Base-by-base conservation (phyloP, 2,888 invertebrate genomes). In the Lepidonotus clava region DNA sequence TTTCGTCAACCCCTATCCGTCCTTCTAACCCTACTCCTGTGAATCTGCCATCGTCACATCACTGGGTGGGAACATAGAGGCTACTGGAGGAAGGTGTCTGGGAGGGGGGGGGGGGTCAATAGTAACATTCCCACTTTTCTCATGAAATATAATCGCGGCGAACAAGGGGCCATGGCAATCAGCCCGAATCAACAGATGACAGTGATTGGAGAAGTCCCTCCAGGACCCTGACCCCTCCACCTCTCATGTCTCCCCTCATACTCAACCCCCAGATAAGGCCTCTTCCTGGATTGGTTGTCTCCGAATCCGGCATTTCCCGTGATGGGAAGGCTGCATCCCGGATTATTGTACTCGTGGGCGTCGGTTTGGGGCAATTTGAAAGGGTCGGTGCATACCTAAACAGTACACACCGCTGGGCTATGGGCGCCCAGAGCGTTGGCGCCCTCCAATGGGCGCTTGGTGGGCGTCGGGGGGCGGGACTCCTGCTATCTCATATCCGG, bases 401-500 rank as follows among this genome's bases (percentile, higher is more conserved):
- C n/a, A n/a, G n/a, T n/a, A n/a, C n/a, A n/a, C n/a, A n/a, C n/a
- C n/a, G n/a, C n/a, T n/a, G n/a, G n/a, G n/a, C n/a, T n/a, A n/a
- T 56, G n/a, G 8, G 11, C 56, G 56, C 2, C 28, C 11, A 5
- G 5, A 28, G 0, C 61, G 14, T 24, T 24, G 24, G 28, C 61
- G 21, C 5, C 61, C 61, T 32, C 61, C 2, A 14, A 32, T 61
- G 28, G 1, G 28, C 28, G 21, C 21, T 8, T 11, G 21, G 14
- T 1, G 61, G 5, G 61, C 61, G 28, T 61, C 28, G 2, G 61
- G 28, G 24, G 4, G 24, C 21, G 61, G 61, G 61, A 28, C 28
- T 61, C 28, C 61, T 28, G 61, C 28, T n/a, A 32, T 61, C 61
- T 61, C 61, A 61, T 61, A 61, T 61, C 61, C 61, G 61, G 61